phyloP scores from a whole-genome alignment of 1,140 invertebrate species.

The Delia radicum region DNA sequence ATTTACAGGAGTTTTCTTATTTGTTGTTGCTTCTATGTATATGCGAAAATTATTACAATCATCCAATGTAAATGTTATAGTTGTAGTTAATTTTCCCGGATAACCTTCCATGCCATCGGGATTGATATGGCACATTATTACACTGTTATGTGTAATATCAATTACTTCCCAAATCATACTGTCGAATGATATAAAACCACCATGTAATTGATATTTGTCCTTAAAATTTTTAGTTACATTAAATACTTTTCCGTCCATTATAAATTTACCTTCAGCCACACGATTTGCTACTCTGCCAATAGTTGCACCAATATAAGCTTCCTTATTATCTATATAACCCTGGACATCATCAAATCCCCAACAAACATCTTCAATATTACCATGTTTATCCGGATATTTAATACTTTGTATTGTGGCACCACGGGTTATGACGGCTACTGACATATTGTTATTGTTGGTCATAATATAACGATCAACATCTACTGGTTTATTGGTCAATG shows the following conservation, averaged over 20 bases:
- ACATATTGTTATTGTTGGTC: background rate
- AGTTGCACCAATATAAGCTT: conserved; percentile 79
- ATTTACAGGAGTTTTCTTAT: conserved; percentile 80
- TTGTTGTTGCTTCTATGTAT: conserved; percentile 71
- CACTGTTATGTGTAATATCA: conserved; percentile 56
- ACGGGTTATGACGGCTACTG: conserved; percentile 57
- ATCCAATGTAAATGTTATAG: conserved; percentile 71
- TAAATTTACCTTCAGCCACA: conserved; percentile 71
- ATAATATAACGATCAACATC: background rate
- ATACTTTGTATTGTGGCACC: conserved; percentile 78
- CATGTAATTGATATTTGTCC: conserved; percentile 78
- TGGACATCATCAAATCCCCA: conserved; percentile 78
- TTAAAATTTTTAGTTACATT: conserved; percentile 71
- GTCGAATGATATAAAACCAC: conserved; percentile 83
- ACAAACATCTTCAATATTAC: conserved; percentile 68
- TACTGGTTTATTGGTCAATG: background rate
- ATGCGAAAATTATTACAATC: conserved; percentile 71
- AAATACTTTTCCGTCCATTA: conserved; percentile 67
- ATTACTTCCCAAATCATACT: conserved; percentile 69
- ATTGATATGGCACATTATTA: conserved; percentile 70
- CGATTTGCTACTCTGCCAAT: conserved; percentile 88
- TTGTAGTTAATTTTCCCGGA: conserved; percentile 69
- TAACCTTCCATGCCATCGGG: conserved; percentile 83
- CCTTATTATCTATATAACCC: conserved; percentile 58
- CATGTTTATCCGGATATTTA: conserved; percentile 70